A percentile compares a stretch with the other conserved stretches of the same genome.
These are phyloP conservation scores for Lophotriccus pileatus DNA, from an alignment of 2,797 vertebrate species.

Conservation along the genomic window DNA sequence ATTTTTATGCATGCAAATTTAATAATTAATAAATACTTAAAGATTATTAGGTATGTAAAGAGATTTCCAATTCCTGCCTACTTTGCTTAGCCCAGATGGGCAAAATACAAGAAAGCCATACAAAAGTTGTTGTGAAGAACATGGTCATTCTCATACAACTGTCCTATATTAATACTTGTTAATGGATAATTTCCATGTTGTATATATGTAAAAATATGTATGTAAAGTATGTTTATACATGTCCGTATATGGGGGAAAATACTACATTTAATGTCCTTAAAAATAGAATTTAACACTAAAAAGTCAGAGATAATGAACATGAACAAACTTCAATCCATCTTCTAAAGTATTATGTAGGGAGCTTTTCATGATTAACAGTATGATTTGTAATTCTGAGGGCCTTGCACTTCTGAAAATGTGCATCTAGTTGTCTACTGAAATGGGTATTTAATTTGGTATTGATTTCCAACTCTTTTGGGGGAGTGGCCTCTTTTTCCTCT, in stretches of 20 bases:
- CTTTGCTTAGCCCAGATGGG: not conserved
- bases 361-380: not conserved
- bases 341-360: not conserved
- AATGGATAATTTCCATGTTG: not conserved
- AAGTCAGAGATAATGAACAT: not conserved
- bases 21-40: not conserved
- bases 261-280: not conserved
- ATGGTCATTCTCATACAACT: not conserved
- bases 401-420: not conserved
- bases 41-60: not conserved
- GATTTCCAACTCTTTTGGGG: not conserved
- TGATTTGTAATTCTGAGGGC: not conserved
- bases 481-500: not conserved
- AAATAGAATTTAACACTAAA: not conserved
- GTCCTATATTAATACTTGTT: not conserved
- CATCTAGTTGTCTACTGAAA: not conserved
- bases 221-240: not conserved
- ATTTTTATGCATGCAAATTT: not conserved
- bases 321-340: not conserved
- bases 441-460: not conserved
- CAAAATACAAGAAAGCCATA: not conserved
- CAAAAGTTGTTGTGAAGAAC: not conserved
- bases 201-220: not conserved
- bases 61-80: not conserved
- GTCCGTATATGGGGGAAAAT: not conserved